Evolutionary conservation across 2,888 invertebrate species (phyloP).

Genomic region (Frankliniella intonsa): DNA sequence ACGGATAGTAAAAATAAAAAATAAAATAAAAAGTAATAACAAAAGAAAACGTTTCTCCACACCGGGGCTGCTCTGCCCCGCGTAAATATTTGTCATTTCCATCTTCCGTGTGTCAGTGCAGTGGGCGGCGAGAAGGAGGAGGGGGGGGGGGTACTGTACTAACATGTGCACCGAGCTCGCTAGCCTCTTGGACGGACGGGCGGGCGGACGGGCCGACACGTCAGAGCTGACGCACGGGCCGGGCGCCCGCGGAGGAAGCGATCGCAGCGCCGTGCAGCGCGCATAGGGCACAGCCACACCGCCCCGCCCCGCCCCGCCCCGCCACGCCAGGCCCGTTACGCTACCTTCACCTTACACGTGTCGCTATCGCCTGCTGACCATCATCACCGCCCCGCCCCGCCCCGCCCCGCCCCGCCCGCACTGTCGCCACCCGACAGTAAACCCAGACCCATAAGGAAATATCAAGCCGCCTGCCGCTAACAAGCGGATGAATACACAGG

Average conservation of each 20-base stretch:
- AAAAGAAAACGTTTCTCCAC: background rate
- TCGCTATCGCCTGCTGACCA: background rate
- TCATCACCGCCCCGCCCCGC: background rate
- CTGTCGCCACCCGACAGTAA: background rate
- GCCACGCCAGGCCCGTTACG: background rate
- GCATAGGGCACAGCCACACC: too few relatives aligned
- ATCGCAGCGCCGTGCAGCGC: background rate
- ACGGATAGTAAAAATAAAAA: too few relatives aligned
- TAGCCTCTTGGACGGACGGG: background rate
- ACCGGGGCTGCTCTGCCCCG: background rate
- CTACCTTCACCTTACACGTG: background rate
- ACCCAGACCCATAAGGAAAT: too few relatives aligned
- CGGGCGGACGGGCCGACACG: background rate
- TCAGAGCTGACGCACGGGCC: background rate
- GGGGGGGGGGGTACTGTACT: background rate
- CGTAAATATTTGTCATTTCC: conserved; percentile 2
- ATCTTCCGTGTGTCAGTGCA: background rate
- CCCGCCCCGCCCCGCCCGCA: background rate
- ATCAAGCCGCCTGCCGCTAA: too few relatives aligned
- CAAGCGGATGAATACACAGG: too few relatives aligned
- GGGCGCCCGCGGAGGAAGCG: background rate
- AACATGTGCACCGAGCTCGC: conserved; percentile 3
- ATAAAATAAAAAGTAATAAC: too few relatives aligned
- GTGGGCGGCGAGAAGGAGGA: background rate
- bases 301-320: background rate